Conservation (phyloP, 2,113 vertebrate genomes). For the Poeciliopsis retropinna region DNA sequence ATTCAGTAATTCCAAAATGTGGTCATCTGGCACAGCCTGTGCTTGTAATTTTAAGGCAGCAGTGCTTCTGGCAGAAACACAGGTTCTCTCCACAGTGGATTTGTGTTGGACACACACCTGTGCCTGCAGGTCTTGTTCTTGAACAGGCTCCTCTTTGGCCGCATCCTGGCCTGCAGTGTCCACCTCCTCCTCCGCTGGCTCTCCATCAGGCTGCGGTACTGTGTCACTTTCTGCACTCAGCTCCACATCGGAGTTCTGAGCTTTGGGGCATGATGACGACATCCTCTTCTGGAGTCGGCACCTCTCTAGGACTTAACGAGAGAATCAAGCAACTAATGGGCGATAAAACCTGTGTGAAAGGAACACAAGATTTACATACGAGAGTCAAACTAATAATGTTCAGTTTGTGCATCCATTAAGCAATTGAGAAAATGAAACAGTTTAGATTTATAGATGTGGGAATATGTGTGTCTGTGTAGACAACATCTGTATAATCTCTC, state of each 20-base stretch:
- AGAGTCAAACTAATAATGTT: constrained; percentile 23
- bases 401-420: constrained; percentile 7
- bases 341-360: constrained; percentile 30
- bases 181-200: constrained; percentile 34
- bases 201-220: constrained; percentile 33
- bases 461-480: constrained; percentile 3
- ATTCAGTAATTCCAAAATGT: not conserved
- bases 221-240: constrained; percentile 80
- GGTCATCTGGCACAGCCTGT: not conserved
- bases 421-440: constrained; percentile 13
- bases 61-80: constrained; percentile 28
- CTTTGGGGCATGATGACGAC: constrained; percentile 36
- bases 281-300: constrained; percentile 71
- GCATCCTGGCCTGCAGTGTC: constrained; percentile 15
- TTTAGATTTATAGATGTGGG: not conserved
- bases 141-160: constrained; percentile 29
- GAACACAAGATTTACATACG: constrained; percentile 2
- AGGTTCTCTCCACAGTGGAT: constrained; percentile 15
- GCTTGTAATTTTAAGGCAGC: constrained; percentile 11
- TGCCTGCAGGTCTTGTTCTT: constrained; percentile 73
- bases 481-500: constrained; percentile 29
- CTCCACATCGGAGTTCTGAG: constrained; percentile 73
- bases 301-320: constrained; percentile 67
- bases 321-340: not conserved
- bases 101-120: constrained; percentile 68